Evolutionary conservation across 2,888 invertebrate species (phyloP), one percentile per base, ranked within the genome.

Genomic region (Eristalinus aeneus): DNA sequence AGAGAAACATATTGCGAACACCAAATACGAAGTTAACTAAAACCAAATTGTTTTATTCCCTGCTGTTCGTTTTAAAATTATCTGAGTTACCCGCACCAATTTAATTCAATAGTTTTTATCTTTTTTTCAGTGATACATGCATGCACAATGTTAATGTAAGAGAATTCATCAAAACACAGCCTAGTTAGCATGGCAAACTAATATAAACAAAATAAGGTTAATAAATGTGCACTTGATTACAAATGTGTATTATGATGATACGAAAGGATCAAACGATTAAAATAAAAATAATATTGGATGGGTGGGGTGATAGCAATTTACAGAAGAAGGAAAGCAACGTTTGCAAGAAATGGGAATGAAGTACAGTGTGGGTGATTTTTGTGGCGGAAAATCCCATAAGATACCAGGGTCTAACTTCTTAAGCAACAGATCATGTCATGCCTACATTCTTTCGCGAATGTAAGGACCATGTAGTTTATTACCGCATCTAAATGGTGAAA

Each of bases 1-100:
- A 74, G 73, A 74, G 73, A 74, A 80, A 80, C 73, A 74, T 56
- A 68, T 69, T 74, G 74, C 64, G 74, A 69, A 81, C 68, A 69
- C 31, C 56, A 68, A 72, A 53, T 58, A 74, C 27, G 60, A 68
- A 63, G 34, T 73, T 67, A 22, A n/a, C 32, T 46, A 16, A 46
- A 46, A 46, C 46, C 46, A 71, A 10, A 60, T n/a, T 31, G 22
- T 12, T 71, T 32, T 68, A 53, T 53, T 56, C 36, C 20, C 34
- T 69, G 8, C 22, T 56, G n/a, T n/a, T 2, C 46, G 34, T 34
- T 16, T 1, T 12, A 12, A 11, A 69, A 32, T 27, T 27, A 23
- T 12, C 1, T 4, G 53, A 16, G 32, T 32, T 60, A 56, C 27
- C 58, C 39, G 39, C 54, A 60, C 60, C 34, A 39, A 11, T 58